Base-by-base conservation (phyloP, 2,797 vertebrate species). In the Rhinichthys osculus region DNA sequence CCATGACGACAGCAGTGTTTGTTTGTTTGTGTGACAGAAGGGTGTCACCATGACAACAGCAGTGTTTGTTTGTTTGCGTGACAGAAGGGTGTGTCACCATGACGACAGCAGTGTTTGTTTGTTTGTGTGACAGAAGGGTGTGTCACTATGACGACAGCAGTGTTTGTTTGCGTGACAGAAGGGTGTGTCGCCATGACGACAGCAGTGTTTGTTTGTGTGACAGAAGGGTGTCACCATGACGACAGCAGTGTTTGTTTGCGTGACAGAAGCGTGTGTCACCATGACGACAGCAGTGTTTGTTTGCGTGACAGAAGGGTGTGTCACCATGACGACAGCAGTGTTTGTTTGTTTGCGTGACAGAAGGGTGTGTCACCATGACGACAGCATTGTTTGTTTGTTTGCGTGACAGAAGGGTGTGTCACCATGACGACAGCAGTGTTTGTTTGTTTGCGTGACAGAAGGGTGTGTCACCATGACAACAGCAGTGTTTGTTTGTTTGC, bases 381-480 rank as follows among this genome's bases (percentile, higher is more conserved):
- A 35, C 35, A 35, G 35, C 35, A 35, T 3, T 54, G 57, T 40
- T 27, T 73, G 80, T 71, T 57, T 40, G 74, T 78, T 59, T 38
- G 52, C 4, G 81, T 50, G 82, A 76, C 16, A 17, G 82, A 83
- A 66, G 57, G 40, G 72, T 71, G 74, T 84, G 64, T 84, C 74
- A 19, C 74, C 64, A 35, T 35, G 35, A 35, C 3, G 35, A 35
- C 35, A 35, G 35, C 35, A 3, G 64, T 54, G 57, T 40, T 27
- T 73, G 80, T 71, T 57, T 59, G 74, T 78, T 59, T 38, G 52
- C 2, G 69, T 50, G 82, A 76, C 16, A n/a, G 82, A 83, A 66
- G 57, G 40, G 72, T 71, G 74, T 84, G 64, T 84, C 74, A 19
- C 74, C 64, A 35, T 35, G 35, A 35, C 35, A 0, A 35, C 35